These are phyloP conservation scores for Elaeidobius kamerunicus DNA, from an alignment of 2,888 invertebrate species.

Conservation along the genomic window DNA sequence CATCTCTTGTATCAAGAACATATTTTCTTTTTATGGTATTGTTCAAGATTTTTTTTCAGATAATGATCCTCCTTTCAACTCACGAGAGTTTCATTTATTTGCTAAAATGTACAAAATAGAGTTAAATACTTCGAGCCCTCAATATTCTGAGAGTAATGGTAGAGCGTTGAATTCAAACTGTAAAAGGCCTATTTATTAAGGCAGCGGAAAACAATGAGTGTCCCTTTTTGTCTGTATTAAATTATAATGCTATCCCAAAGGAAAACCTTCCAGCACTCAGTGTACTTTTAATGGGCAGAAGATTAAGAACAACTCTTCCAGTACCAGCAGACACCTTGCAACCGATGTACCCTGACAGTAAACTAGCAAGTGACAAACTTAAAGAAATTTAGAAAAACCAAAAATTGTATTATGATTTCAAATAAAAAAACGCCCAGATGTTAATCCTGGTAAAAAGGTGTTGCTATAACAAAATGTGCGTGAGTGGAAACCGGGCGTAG, in stretches of 20 bases:
- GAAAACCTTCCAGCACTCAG: slow-evolving; percentile 28
- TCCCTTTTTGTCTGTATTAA: slow-evolving; percentile 31
- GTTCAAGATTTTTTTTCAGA: slow-evolving; percentile 28
- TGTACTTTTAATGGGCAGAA: slow-evolving; percentile 33
- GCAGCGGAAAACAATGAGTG: slow-evolving; percentile 27
- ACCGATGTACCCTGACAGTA: slow-evolving; percentile 11
- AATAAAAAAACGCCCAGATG: background rate
- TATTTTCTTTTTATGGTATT: slow-evolving; percentile 27
- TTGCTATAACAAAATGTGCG: background rate
- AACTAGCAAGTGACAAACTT: background rate
- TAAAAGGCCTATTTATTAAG: slow-evolving; percentile 33
- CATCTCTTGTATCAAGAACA: slow-evolving; percentile 13
- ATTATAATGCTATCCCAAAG: slow-evolving; percentile 35
- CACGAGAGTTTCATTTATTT: slow-evolving; percentile 30
- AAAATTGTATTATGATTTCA: background rate
- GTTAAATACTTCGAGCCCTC: slow-evolving; percentile 31
- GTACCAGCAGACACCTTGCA: slow-evolving; percentile 9
- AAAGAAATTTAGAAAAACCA: background rate
- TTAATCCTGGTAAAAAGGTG: background rate
- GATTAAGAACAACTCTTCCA: slow-evolving; percentile 32
- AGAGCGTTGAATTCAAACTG: slow-evolving; percentile 33
- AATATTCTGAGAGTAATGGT: slow-evolving; percentile 32
- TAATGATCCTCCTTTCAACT: slow-evolving; percentile 31
- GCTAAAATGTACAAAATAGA: slow-evolving; percentile 29
- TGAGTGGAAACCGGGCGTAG: background rate